Evolutionary conservation across 37 sponge, comb jelly and placozoan genomes (phyloP).

Genomic region (Tethya wilhelma): DNA sequence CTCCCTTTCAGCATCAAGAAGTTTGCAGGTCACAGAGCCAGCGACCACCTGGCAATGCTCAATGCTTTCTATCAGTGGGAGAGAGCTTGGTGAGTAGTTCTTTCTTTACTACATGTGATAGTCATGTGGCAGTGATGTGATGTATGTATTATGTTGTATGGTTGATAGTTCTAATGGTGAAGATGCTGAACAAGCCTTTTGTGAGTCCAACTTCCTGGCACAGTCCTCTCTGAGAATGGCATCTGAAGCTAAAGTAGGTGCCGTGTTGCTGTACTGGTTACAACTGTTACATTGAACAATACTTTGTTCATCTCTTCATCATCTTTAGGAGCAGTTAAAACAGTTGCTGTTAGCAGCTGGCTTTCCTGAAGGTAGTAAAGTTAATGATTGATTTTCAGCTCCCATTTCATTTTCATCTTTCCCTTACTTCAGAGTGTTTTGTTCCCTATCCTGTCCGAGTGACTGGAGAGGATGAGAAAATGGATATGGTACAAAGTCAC

Average conservation of each 20-base stretch:
- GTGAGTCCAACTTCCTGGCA: slow-evolving; percentile 45
- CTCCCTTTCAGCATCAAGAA: slow-evolving; percentile 75
- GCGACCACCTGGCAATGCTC: slow-evolving; percentile 89
- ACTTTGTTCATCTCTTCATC: neutral
- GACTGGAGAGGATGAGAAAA: slow-evolving; percentile 41
- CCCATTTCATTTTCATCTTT: neutral
- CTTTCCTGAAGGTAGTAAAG: slow-evolving; percentile 72
- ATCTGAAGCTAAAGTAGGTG: slow-evolving; percentile 66
- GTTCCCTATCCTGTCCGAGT: slow-evolving; percentile 31
- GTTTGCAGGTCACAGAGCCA: slow-evolving; percentile 69
- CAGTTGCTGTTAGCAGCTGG: slow-evolving; percentile 48
- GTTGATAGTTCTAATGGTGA: slow-evolving; percentile 16
- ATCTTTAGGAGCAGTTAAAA: slow-evolving; percentile 62
- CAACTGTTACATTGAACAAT: neutral
- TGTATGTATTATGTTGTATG: neutral
- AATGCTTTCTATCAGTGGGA: slow-evolving; percentile 83
- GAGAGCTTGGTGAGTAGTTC: slow-evolving; percentile 33
- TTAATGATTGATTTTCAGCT: neutral
- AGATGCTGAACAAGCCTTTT: slow-evolving; percentile 45
- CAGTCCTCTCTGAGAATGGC: slow-evolving; percentile 56
- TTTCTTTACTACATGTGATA: slow-evolving; percentile 5
- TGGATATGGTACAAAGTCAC: slow-evolving; percentile 41
- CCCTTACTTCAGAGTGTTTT: slow-evolving; percentile 45
- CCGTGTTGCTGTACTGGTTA: neutral
- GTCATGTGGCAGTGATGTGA: slow-evolving; percentile 3